These are phyloP conservation scores for Jordanella pulchra DNA, from an alignment of 2,797 vertebrate genomes.

Conservation along the genomic window DNA sequence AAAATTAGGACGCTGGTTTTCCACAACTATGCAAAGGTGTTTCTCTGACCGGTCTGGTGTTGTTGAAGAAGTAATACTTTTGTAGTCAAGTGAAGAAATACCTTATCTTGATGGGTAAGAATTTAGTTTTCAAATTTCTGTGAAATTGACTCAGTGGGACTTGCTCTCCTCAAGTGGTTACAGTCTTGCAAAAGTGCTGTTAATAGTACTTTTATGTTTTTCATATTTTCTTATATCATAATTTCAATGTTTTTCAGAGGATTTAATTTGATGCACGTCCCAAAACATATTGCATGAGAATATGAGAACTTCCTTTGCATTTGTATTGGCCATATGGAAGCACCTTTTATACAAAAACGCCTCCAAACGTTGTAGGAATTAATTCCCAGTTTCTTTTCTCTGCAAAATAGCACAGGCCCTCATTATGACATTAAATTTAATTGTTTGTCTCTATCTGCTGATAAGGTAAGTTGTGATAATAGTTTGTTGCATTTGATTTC, in stretches of 20 bases:
- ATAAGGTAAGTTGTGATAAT: no score
- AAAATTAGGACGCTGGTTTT: constrained; percentile 42
- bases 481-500: no score
- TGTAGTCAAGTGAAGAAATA: constrained; percentile 30
- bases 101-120: constrained; percentile 30
- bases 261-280: no score
- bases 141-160: constrained; percentile 11
- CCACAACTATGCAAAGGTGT: constrained; percentile 46
- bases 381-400: no score
- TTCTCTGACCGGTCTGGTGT: constrained; percentile 21
- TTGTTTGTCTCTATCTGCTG: no score
- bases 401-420: no score
- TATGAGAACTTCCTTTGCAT: background rate
- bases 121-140: constrained; percentile 16
- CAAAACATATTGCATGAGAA: background rate
- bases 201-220: background rate
- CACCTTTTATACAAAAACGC: no score
- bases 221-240: background rate
- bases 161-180: constrained; percentile 2
- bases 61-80: constrained; percentile 20
- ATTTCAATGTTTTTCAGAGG: background rate
- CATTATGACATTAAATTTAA: no score
- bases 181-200: no score
- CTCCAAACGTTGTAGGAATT: no score
- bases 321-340: no score